Conservation (phyloP, 2,797 vertebrate genomes). For the Anas georgica region DNA sequence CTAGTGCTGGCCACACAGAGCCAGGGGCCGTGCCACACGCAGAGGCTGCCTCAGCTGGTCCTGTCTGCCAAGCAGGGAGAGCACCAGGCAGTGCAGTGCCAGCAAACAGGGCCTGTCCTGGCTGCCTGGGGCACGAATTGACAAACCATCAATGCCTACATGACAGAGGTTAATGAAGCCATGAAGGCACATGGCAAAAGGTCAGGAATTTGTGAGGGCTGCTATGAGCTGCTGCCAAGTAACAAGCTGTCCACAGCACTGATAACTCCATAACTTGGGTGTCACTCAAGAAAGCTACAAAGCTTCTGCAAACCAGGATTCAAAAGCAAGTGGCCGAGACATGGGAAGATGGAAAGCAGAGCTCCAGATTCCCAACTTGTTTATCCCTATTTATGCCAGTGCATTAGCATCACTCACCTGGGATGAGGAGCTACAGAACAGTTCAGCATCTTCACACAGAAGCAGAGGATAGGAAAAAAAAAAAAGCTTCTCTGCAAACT, state of each 20-base stretch:
- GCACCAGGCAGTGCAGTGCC: not conserved
- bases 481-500: not conserved
- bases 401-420: not conserved
- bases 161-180: constrained; percentile 57
- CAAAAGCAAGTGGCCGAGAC: not conserved
- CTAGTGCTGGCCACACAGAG: not conserved
- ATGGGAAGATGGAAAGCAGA: not conserved
- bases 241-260: not conserved
- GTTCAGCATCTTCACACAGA: not conserved
- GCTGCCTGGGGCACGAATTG: not conserved
- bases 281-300: not conserved
- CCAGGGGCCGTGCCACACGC: accelerated
- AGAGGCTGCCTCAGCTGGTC: not conserved
- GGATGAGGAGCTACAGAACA: not conserved
- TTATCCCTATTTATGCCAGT: not conserved
- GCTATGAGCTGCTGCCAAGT: constrained; percentile 22
- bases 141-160: constrained; percentile 30
- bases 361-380: not conserved
- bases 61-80: not conserved
- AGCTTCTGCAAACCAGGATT: constrained; percentile 1
- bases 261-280: not conserved
- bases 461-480: not conserved
- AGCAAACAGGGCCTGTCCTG: not conserved
- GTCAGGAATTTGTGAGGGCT: not conserved
- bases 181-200: not conserved